Evolutionary conservation across 1,140 invertebrate genomes (phyloP).

Genomic region (Tetramorium simillimum): DNA sequence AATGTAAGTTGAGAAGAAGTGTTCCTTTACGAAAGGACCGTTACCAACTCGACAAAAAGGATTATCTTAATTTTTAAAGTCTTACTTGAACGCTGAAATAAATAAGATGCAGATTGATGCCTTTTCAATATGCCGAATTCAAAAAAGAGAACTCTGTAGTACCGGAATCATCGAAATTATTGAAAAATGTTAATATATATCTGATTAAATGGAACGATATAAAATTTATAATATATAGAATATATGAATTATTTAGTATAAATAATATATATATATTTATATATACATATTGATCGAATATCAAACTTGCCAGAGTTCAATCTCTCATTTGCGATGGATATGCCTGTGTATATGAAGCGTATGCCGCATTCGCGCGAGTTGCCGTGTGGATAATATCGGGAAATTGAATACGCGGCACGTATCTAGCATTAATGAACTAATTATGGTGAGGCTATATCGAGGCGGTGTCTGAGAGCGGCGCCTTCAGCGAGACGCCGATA

Average conservation of each 20-base stretch:
- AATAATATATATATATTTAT: background rate
- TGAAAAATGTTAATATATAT: background rate
- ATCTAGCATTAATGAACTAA: conserved; percentile 72
- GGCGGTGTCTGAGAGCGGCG: conserved; percentile 56
- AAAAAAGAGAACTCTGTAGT: background rate
- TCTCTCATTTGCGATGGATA: conserved; percentile 23
- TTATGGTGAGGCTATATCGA: conserved; percentile 67
- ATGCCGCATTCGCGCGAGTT: background rate
- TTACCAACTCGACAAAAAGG: background rate
- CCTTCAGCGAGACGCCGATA: conserved; percentile 64
- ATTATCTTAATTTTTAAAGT: background rate
- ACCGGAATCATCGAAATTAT: background rate
- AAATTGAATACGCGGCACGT: conserved; percentile 62
- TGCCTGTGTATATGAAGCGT: background rate
- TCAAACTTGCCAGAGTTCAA: conserved; percentile 8
- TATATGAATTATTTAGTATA: background rate
- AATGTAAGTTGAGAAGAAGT: background rate
- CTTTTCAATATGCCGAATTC: background rate
- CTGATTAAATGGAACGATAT: background rate
- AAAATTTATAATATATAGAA: background rate
- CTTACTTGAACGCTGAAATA: background rate
- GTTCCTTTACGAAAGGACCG: background rate
- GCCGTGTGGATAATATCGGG: conserved; percentile 52
- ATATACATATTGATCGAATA: background rate
- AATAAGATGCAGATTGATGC: background rate